Conservation (phyloP, 2,797 vertebrate species). For the Pangasius krempfi region DNA sequence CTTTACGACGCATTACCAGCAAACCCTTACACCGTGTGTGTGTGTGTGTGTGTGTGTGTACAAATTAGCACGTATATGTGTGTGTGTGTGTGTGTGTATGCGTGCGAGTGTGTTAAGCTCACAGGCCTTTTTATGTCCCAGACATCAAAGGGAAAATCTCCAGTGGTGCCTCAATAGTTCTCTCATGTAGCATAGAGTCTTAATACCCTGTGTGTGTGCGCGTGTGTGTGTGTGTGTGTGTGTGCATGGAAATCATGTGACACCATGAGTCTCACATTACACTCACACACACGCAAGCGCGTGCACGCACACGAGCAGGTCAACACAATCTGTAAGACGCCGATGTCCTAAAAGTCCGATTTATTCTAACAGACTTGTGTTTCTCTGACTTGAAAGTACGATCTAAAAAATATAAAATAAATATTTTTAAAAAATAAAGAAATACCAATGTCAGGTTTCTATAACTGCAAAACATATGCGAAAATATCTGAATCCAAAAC, state of each 20-base stretch:
- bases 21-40: constrained; percentile 9
- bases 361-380: neutral
- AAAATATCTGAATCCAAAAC: too few species aligned
- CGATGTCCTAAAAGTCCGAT: too few species aligned
- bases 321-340: neutral
- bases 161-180: constrained; percentile 2
- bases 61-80: neutral
- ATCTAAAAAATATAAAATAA: neutral
- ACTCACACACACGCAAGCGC: neutral
- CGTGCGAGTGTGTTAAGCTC: neutral
- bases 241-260: neutral
- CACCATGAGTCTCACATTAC: neutral
- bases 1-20: neutral
- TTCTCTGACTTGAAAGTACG: neutral
- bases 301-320: neutral
- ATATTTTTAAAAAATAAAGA: neutral
- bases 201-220: neutral
- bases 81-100: neutral
- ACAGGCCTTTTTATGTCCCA: constrained; percentile 10
- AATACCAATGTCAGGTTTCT: too few species aligned
- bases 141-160: constrained; percentile 30
- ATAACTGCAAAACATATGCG: too few species aligned
- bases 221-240: neutral
- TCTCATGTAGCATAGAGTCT: neutral
- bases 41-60: constrained; percentile 21